These are phyloP conservation scores for Hexactinellida sp. DNA, from an alignment of 37 sponge, comb jelly and placozoan genomes.

Conservation along the genomic window DNA sequence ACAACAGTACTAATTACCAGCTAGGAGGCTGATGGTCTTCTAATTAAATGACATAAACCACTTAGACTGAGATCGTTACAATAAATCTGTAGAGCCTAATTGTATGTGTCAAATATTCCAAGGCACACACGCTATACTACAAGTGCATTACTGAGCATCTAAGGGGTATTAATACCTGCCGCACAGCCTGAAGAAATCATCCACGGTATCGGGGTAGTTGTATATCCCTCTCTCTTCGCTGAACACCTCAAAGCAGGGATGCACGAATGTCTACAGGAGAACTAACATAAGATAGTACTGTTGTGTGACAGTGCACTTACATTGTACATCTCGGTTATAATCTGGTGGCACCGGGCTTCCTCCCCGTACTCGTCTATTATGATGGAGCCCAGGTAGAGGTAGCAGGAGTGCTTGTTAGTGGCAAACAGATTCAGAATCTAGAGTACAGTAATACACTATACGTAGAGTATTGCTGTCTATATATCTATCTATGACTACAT, in stretches of 20 bases:
- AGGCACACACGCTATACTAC: no score
- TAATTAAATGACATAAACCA: no score
- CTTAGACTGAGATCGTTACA: no score
- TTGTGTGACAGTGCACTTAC: not conserved
- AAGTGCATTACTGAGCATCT: no score
- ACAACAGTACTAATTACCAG: no score
- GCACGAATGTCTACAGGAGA: not conserved
- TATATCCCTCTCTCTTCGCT: slow-evolving; percentile 39
- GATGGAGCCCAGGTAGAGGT: slow-evolving; percentile 69
- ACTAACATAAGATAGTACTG: not conserved
- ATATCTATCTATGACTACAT: no score
- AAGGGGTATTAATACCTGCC: slow-evolving; percentile 41
- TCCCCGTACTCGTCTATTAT: slow-evolving; percentile 72
- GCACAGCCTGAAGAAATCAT: slow-evolving; percentile 85
- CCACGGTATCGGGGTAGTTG: slow-evolving; percentile 80
- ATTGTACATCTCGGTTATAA: slow-evolving; percentile 22
- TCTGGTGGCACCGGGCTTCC: slow-evolving; percentile 22
- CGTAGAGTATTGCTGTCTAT: no score
- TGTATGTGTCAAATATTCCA: no score
- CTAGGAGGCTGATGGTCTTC: no score
- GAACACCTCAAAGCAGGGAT: slow-evolving; percentile 37
- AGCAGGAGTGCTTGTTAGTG: slow-evolving; percentile 61
- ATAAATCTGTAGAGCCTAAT: no score
- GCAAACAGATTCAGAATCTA: slow-evolving; percentile 22
- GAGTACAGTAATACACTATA: no score